Base-by-base conservation (phyloP, 2,113 vertebrate species). In the Antechinus stuartii region DNA sequence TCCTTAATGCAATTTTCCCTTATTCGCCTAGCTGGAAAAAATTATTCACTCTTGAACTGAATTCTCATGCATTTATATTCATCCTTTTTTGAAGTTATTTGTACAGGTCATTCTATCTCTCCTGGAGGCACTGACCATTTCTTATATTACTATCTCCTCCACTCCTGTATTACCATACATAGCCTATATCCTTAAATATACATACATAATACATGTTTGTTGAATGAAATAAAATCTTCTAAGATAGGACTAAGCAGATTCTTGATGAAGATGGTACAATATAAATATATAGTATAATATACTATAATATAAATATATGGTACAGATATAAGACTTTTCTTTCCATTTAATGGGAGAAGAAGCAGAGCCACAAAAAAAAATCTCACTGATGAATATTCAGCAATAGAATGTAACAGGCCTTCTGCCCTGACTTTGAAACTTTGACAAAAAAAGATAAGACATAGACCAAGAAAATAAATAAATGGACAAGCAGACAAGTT, bases 401-500 rank as follows among this genome's bases (percentile, higher is more conserved):
- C 89, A 42, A 27, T 89, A 89, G 89, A 89, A 1, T 4, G 27
- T n/a, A 94, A 9, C 53, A 84, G 35, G 90, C 89, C 1, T 84
- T 96, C 95, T 96, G 56, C 91, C 92, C 95, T 68, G 93, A 89
- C 91, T 94, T 92, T 27, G 52, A 94, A 96, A 76, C 52, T 54
- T 46, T 91, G 94, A 98, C 52, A 57, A 9, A 55, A 42, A 91
- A 90, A 98, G 97, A 91, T 19, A 30, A 42, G 92, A 94, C 55
- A 35, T 2, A 0, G 76, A 90, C 12, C 95, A 92, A 54, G 91
- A 94, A 97, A 96, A 96, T 92, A 97, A 97, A 97, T 93, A 93
- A 96, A 96, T 96, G 54, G 96, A 91, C 91, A 92, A 26, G 50
- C 89, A 94, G 96, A 95, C 95, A 95, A 89, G 93, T 0, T 0